A percentile compares a stretch with the other conserved stretches of the same genome.
Conservation (phyloP, 2,888 invertebrate species). For the Drosophila yooni region DNA sequence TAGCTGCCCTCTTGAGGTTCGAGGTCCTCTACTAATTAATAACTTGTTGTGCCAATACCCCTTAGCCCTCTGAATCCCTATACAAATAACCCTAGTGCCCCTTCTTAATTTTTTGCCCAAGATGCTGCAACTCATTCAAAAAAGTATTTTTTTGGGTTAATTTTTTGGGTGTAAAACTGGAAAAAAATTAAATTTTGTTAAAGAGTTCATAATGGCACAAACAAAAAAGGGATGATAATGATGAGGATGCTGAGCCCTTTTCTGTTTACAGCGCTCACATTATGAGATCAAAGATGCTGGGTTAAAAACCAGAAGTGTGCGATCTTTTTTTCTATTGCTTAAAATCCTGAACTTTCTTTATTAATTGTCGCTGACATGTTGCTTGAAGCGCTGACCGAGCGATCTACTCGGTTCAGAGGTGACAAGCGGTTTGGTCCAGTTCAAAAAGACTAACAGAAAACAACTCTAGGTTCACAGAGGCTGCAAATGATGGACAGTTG, state of each 20-base stretch:
- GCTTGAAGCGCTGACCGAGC: conserved; percentile 25
- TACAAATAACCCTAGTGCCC: conserved; percentile 23
- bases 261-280: conserved; percentile 27
- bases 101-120: conserved; percentile 16
- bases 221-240: conserved; percentile 44
- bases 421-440: conserved; percentile 69
- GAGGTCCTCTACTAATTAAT: conserved; percentile 61
- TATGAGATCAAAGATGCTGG: conserved; percentile 68
- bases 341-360: conserved; percentile 71
- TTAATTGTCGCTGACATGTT: conserved; percentile 68
- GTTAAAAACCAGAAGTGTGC: conserved; percentile 55
- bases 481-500: conserved; percentile 68
- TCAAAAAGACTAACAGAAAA: conserved; percentile 8
- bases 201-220: conserved; percentile 58
- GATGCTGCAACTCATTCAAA: conserved; percentile 61
- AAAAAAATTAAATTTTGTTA: conserved; percentile 54
- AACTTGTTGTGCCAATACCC: conserved; percentile 75
- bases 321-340: conserved; percentile 28
- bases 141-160: conserved; percentile 16
- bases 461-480: conserved; percentile 4
- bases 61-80: conserved; percentile 47
- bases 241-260: conserved; percentile 35
- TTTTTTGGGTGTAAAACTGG: conserved; percentile 54
- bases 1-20: conserved; percentile 27
- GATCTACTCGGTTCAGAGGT: conserved; percentile 57